These are phyloP conservation scores for Drosophila truncata DNA, from an alignment of 1,140 invertebrate genomes.

Conservation along the genomic window DNA sequence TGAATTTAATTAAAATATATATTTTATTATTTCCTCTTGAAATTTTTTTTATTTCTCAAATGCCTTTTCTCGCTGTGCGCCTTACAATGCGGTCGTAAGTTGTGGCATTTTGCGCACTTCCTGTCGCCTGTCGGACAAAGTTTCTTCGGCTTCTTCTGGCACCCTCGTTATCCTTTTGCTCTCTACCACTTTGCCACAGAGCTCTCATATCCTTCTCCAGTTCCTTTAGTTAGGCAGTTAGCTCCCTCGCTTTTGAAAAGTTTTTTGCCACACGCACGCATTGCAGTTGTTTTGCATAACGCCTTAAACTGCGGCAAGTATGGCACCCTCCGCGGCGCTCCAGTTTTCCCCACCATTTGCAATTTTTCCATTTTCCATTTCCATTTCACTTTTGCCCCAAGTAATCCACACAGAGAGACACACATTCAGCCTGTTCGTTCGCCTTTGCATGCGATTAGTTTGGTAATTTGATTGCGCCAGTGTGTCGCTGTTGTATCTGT, in stretches of 20 bases:
- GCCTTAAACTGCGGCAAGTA: constrained; percentile 31
- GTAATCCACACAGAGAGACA: constrained; percentile 54
- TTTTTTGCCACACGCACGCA: constrained; percentile 75
- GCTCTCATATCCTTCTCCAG: constrained; percentile 27
- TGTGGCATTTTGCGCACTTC: constrained; percentile 83
- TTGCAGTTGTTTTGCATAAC: constrained; percentile 79
- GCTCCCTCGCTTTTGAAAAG: constrained; percentile 48
- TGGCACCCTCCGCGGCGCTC: constrained; percentile 34
- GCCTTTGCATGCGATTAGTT: constrained; percentile 80
- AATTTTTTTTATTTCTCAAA: no score
- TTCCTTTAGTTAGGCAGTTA: constrained; percentile 17
- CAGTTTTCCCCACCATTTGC: constrained; percentile 50
- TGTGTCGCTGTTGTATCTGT: constrained; percentile 30
- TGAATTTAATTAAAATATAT: no score
- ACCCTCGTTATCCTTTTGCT: constrained; percentile 16
- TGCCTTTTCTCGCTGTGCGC: neutral
- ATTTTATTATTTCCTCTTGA: no score
- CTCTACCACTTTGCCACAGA: constrained; percentile 1
- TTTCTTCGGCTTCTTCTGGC: constrained; percentile 51
- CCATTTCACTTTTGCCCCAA: constrained; percentile 28
- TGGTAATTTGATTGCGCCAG: constrained; percentile 78
- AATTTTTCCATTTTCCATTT: constrained; percentile 34
- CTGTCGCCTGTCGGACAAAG: constrained; percentile 75
- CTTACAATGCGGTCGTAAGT: constrained; percentile 59
- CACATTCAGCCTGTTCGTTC: constrained; percentile 55